Base-by-base conservation (phyloP, 2,888 invertebrate species). In the Ophion ventricosus region DNA sequence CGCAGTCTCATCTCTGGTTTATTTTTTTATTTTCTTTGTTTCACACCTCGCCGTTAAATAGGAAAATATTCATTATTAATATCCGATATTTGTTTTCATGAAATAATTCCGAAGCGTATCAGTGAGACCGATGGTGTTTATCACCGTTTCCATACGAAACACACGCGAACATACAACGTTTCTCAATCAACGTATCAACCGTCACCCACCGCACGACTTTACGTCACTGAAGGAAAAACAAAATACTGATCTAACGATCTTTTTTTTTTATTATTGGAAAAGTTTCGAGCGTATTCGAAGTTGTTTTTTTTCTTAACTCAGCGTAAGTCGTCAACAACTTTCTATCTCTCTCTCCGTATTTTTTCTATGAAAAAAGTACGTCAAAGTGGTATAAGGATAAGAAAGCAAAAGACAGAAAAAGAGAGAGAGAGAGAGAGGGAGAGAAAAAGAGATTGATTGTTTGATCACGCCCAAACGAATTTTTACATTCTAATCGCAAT, bases 401-500 rank as follows among this genome's bases (percentile, higher is more conserved):
- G 26, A 64, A 49, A 59, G 54, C 54, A 25, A 29, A 23, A 61
- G n/a, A 57, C 43, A 43, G 14, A 57, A 25, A 61, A 2, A 23
- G 7, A 35, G 49, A 77, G 7, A 72, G 72, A 57, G 29, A 26
- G 67, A 67, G 25, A 35, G 69, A 59, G 57, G 40, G 70, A 72
- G 40, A 26, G 69, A 56, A 25, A 29, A 26, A 49, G 4, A 67
- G 59, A 26, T 17, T 64, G 77, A 26, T 75, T 61, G 74, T 67
- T 85, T 64, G 81, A 77, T 75, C 86, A 79, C 81, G 83, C 82
- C 84, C 87, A 87, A 88, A 89, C 87, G 88, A 89, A 87, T 78
- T 79, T 77, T 89, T 86, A 88, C 88, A 90, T 85, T 88, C 85
- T 87, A 86, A 85, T 87, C 87, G 87, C 88, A 88, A 87, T 88